These are phyloP conservation scores for Anoura caudifer DNA, from an alignment of 2,113 vertebrate species.

Conservation along the genomic window DNA sequence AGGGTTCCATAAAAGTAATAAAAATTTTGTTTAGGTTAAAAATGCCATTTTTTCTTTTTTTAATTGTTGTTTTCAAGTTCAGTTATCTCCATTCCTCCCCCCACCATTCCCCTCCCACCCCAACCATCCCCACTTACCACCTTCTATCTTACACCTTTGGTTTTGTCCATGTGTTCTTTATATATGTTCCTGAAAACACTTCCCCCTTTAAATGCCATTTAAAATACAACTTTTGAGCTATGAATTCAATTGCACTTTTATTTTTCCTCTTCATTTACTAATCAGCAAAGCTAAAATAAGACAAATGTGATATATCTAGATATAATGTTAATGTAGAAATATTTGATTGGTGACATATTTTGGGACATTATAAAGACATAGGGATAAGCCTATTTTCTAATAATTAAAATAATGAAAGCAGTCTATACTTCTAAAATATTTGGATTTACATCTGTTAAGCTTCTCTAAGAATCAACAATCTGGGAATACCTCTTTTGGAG, in stretches of 20 bases:
- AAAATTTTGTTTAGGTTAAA: background rate
- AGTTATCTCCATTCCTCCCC: too few relatives aligned
- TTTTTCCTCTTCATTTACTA: background rate
- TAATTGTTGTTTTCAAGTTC: too few relatives aligned
- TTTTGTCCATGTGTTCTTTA: too few relatives aligned
- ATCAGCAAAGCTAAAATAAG: background rate
- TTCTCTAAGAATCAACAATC: background rate
- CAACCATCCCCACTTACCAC: too few relatives aligned
- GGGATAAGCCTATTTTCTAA: background rate
- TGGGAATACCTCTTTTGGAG: background rate
- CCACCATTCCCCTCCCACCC: too few relatives aligned
- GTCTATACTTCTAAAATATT: background rate
- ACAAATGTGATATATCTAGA: background rate
- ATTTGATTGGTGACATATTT: background rate
- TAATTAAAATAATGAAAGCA: background rate
- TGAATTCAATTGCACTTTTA: background rate
- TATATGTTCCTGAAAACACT: too few relatives aligned
- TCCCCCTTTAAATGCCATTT: background rate
- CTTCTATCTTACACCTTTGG: too few relatives aligned
- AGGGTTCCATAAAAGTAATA: background rate
- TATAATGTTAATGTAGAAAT: background rate
- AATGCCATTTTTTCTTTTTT: background rate
- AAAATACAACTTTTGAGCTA: background rate
- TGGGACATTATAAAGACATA: background rate
- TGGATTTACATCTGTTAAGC: background rate